Evolutionary conservation across 2,797 vertebrate species (phyloP), one percentile per base, ranked within the genome.

Genomic region (Sebastes variabilis): DNA sequence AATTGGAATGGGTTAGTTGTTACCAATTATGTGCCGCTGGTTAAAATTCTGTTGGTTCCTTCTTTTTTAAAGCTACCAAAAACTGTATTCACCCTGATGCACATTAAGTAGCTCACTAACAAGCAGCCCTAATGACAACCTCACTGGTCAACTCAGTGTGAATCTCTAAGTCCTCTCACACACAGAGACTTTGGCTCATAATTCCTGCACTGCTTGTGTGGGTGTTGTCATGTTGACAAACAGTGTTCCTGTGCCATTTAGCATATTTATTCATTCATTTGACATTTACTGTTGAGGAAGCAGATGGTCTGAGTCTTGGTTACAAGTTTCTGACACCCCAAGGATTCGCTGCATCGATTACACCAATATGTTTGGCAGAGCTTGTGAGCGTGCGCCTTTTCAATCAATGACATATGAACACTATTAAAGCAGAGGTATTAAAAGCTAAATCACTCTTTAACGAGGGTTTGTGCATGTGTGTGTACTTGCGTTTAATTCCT

Each of bases 261-360:
- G 87, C 86, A 92, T 87, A 90, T 92, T 90, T 85, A 88, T 87
- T 88, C 81, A 77, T 89, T 91, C 80, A 81, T 85, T 72, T 90
- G 91, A 92, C 90, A 88, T 93, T 93, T 90, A 89, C 69, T 92
- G 85, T 87, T 81, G 79, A 72, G 70, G 75, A 83, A 92, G 85
- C 94, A 94, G 93, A 94, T 93, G 93, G 92, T 86, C 79, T 24
- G 84, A 88, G 82, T 91, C 81, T 89, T 80, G 82, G 91, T 90
- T 93, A 88, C 90, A 93, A 91, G 88, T 92, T 92, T 92, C 87
- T 83, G 86, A 89, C 91, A 90, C 92, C 91, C 88, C 65, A 61
- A 93, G 92, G 93, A 94, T 85, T 88, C 75, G 38, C 86, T 76
- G 88, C 86, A 89, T 91, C 83, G 79, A 89, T 93, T 89, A 87